Conservation (phyloP, 2,888 invertebrate species). For the Mythimna albipuncta region DNA sequence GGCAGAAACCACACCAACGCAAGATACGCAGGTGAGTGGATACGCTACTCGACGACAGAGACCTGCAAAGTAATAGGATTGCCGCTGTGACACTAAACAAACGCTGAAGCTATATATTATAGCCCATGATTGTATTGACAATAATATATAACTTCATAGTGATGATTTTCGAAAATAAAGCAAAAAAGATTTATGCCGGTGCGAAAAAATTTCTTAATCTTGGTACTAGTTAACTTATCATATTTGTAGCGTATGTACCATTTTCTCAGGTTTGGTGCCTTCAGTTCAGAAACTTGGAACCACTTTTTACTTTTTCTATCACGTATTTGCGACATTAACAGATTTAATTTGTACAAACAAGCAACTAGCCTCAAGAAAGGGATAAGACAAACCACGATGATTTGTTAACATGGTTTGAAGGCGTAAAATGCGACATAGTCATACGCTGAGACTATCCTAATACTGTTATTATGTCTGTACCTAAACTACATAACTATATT, state of each 20-base stretch:
- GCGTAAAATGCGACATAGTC: neutral
- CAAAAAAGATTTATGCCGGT: neutral
- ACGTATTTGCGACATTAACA: neutral
- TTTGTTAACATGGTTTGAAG: neutral
- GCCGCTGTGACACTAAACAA: neutral
- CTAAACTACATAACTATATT: no score
- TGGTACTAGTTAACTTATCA: neutral
- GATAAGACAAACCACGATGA: neutral
- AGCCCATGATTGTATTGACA: neutral
- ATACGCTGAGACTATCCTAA: neutral
- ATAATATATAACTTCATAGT: no score
- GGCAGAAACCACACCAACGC: constrained; percentile 68
- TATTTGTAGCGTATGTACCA: neutral
- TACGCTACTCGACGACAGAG: constrained; percentile 63
- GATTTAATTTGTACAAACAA: neutral
- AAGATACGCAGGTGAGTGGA: constrained; percentile 65
- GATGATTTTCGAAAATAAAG: neutral
- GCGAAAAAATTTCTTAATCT: no score
- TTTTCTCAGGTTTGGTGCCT: neutral
- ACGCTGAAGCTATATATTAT: neutral
- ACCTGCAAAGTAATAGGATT: constrained; percentile 31
- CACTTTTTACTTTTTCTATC: neutral
- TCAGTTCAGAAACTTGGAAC: neutral
- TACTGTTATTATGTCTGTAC: no score
- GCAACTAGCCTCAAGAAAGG: neutral